Conservation (phyloP, 2,113 vertebrate genomes). For the Albula goreensis region DNA sequence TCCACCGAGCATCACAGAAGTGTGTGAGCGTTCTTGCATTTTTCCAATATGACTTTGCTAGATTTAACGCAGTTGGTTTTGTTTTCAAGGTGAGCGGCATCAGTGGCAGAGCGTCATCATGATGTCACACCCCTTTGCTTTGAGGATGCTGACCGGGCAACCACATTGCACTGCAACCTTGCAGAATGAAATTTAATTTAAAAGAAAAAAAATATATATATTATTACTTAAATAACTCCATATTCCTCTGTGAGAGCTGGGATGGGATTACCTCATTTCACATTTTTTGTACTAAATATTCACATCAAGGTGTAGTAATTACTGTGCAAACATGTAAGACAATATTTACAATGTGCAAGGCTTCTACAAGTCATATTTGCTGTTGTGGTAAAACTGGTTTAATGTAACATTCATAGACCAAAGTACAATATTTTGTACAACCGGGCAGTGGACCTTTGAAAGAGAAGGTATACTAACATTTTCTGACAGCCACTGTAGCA, state of each 20-base stretch:
- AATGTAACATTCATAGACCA: too few relatives aligned
- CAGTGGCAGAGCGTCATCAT: slow-evolving; percentile 1
- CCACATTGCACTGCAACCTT: background rate
- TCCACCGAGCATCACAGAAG: background rate
- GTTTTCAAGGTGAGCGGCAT: slow-evolving; percentile 13
- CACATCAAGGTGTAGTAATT: background rate
- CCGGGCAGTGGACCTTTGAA: too few relatives aligned
- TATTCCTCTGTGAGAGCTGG: background rate
- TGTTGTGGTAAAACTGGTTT: too few relatives aligned
- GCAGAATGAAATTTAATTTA: background rate
- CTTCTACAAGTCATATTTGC: background rate
- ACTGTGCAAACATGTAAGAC: background rate
- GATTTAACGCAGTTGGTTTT: background rate
- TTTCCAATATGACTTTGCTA: background rate
- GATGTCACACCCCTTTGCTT: slow-evolving; percentile 1
- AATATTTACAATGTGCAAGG: background rate
- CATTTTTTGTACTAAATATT: background rate
- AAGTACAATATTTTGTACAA: background rate
- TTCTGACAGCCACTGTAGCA: too few relatives aligned
- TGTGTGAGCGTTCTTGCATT: background rate
- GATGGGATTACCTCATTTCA: background rate
- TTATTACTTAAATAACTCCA: background rate
- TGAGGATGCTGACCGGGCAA: background rate
- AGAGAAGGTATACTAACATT: too few relatives aligned
- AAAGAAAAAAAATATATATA: background rate